Evolutionary conservation across 2,888 invertebrate species (phyloP).

Genomic region (Pardosa pseudoannulata): DNA sequence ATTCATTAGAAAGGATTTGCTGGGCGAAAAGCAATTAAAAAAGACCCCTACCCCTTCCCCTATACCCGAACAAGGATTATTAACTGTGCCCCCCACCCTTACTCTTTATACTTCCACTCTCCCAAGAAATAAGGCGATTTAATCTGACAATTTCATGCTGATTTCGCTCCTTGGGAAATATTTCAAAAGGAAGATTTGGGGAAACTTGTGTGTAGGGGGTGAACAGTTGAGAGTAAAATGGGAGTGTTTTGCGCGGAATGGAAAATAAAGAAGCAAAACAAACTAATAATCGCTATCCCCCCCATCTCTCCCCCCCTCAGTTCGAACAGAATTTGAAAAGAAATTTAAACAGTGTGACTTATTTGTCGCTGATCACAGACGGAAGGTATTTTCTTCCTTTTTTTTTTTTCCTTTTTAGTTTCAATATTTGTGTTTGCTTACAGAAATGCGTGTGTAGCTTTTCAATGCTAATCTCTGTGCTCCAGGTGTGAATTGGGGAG

Average conservation of each 20-base stretch:
- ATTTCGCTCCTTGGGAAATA: constrained; percentile 4
- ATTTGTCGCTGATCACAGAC: too few species aligned
- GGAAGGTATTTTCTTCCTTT: too few species aligned
- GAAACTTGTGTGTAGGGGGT: too few species aligned
- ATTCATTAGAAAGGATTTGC: constrained; percentile 67
- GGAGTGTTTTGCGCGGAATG: too few species aligned
- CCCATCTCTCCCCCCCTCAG: too few species aligned
- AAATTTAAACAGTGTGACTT: neutral
- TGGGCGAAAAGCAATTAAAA: constrained; percentile 62
- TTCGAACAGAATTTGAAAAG: neutral
- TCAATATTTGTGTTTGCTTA: neutral
- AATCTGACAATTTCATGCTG: constrained; percentile 63
- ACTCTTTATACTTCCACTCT: neutral
- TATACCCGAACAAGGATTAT: neutral
- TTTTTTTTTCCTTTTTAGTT: too few species aligned
- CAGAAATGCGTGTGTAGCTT: neutral
- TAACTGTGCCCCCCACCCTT: neutral
- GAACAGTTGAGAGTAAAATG: too few species aligned
- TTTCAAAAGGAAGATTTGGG: constrained; percentile 41
- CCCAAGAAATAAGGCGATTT: too few species aligned
- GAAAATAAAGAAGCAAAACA: too few species aligned
- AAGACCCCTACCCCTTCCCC: neutral
- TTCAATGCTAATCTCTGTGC: neutral
- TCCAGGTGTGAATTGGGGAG: neutral
- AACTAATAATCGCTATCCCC: too few species aligned